A percentile compares a stretch with the other conserved stretches of the same genome.
These are phyloP conservation scores for Hoplostethus atlanticus DNA, from an alignment of 2,797 vertebrate genomes.

Conservation along the genomic window DNA sequence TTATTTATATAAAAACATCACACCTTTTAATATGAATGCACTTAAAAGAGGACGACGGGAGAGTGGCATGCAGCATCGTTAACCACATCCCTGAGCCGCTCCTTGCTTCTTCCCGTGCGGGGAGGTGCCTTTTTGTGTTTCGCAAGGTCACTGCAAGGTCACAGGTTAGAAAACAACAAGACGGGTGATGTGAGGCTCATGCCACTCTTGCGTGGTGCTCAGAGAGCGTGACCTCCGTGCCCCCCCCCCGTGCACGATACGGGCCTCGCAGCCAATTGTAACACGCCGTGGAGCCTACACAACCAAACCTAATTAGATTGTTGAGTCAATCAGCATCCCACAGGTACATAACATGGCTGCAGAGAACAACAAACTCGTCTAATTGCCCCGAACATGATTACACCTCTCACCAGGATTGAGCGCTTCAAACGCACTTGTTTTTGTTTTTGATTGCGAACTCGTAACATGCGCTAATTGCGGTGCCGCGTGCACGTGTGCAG, in stretches of 20 bases:
- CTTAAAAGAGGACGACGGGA: not conserved
- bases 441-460: constrained; percentile 79
- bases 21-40: not conserved
- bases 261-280: constrained; percentile 45
- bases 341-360: constrained; percentile 79
- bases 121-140: not conserved
- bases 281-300: constrained; percentile 66
- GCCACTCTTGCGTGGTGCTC: constrained; percentile 38
- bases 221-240: constrained; percentile 52
- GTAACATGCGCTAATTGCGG: constrained; percentile 75
- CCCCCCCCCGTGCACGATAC: constrained; percentile 22
- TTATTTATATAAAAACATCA: too few species aligned
- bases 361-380: constrained; percentile 82
- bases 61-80: not conserved
- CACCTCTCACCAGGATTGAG: constrained; percentile 80
- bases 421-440: constrained; percentile 76
- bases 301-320: constrained; percentile 82
- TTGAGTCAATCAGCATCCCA: constrained; percentile 84
- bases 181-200: constrained; percentile 5
- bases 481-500: not conserved
- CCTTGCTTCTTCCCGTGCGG: not conserved
- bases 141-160: not conserved
- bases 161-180: constrained; percentile 22
- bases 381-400: constrained; percentile 84
- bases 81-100: constrained; percentile 5